These are phyloP conservation scores for Helobdella robusta DNA, from an alignment of 2,888 invertebrate genomes.

Conservation along the genomic window DNA sequence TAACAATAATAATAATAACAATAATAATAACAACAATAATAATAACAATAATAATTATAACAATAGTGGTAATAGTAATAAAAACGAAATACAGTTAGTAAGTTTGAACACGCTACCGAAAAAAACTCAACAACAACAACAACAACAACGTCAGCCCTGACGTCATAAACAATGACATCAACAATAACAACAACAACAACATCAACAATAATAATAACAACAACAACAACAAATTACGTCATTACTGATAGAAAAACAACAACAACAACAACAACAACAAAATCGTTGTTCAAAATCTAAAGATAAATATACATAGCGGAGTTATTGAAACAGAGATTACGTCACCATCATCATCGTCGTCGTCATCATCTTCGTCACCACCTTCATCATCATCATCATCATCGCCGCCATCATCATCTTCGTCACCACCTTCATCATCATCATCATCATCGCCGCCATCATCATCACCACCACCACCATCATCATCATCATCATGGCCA, in stretches of 20 bases:
- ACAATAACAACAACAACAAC: background rate
- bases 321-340: background rate
- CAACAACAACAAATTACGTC: background rate
- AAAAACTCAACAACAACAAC: no score
- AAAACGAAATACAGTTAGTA: no score
- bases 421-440: background rate
- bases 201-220: background rate
- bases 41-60: background rate
- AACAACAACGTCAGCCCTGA: background rate
- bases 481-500: background rate
- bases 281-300: no score
- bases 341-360: constrained; percentile 7
- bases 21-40: background rate
- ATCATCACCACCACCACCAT: background rate
- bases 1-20: background rate
- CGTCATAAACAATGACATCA: background rate
- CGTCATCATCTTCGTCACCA: constrained; percentile 6
- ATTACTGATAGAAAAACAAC: background rate
- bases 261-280: background rate
- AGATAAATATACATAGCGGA: background rate
- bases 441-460: background rate
- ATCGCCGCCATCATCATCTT: constrained; percentile 7
- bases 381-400: constrained; percentile 12
- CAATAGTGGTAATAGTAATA: background rate
- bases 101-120: no score